A percentile compares a stretch with the other conserved stretches of the same genome.
Evolutionary conservation across 2,113 vertebrate species (phyloP).

Genomic region (Herpetotheres cachinnans): DNA sequence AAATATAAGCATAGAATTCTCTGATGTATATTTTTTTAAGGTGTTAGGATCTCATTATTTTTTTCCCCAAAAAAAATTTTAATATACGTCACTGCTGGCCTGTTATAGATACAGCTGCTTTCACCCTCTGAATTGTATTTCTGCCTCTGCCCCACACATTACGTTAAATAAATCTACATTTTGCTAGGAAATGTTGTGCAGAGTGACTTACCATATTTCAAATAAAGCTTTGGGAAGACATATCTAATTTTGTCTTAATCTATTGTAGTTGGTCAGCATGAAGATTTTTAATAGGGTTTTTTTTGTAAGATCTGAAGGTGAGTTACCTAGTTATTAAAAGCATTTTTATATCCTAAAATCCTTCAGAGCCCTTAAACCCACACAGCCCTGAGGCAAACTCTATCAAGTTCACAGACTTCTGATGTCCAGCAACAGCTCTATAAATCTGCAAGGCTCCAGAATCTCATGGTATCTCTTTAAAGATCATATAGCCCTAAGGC

Average conservation of each 20-base stretch:
- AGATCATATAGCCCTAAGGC: neutral
- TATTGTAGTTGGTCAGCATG: neutral
- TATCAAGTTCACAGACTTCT: neutral
- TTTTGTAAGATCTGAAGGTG: neutral
- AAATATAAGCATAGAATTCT: neutral
- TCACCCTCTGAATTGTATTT: neutral
- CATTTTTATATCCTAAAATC: constrained; percentile 9
- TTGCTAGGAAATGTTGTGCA: neutral
- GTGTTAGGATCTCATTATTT: neutral
- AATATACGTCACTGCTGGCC: neutral
- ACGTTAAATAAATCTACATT: neutral
- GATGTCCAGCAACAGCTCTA: neutral
- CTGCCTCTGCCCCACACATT: neutral
- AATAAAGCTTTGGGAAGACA: neutral
- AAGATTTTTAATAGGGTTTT: neutral
- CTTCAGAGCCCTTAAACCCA: neutral
- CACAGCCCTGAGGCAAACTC: neutral
- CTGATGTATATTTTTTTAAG: neutral
- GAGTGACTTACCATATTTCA: neutral
- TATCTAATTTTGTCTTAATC: neutral
- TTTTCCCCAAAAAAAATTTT: neutral
- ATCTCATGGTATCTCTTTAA: neutral
- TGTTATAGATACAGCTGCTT: neutral
- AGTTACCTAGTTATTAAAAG: neutral
- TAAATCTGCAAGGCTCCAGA: neutral